These are phyloP conservation scores for Drosophila austrosaltans DNA, from an alignment of 2,888 invertebrate species.

Conservation along the genomic window DNA sequence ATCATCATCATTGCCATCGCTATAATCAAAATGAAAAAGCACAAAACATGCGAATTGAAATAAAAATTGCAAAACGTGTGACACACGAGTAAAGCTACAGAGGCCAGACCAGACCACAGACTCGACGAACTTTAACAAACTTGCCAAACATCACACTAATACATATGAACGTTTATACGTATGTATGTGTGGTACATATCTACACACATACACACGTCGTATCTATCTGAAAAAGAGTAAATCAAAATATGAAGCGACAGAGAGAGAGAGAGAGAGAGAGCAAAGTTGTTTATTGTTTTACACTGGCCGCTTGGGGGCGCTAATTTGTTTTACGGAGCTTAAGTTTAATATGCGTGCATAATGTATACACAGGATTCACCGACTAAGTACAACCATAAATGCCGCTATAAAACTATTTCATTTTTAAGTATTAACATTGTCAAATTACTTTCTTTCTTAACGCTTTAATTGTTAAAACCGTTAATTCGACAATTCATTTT, in stretches of 20 bases:
- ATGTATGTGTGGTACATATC: not conserved
- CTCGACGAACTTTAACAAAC: conserved; percentile 44
- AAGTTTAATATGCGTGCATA: conserved; percentile 48
- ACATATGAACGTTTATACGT: conserved; percentile 1
- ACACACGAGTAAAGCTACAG: conserved; percentile 44
- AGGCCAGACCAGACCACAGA: conserved; percentile 36
- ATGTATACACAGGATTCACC: conserved; percentile 25
- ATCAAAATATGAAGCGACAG: conserved; percentile 3
- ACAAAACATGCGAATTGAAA: conserved; percentile 50
- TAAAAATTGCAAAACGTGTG: conserved; percentile 60
- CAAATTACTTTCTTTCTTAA: too few species aligned
- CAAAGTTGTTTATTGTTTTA: conserved; percentile 63
- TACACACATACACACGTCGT: conserved; percentile 16
- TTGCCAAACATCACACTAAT: conserved; percentile 22
- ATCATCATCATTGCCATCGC: conserved; percentile 15
- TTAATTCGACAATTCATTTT: not conserved
- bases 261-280: conserved; percentile 17
- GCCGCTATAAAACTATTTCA: not conserved
- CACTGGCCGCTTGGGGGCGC: conserved; percentile 69
- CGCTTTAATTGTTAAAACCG: not conserved
- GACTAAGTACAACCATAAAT: not conserved
- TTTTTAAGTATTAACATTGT: too few species aligned
- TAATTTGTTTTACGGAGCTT: conserved; percentile 64
- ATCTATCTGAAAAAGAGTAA: conserved; percentile 8
- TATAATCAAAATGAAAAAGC: not conserved